Evolutionary conservation across 1,140 invertebrate species (phyloP).

Genomic region (Akabosia matsudoensis): DNA sequence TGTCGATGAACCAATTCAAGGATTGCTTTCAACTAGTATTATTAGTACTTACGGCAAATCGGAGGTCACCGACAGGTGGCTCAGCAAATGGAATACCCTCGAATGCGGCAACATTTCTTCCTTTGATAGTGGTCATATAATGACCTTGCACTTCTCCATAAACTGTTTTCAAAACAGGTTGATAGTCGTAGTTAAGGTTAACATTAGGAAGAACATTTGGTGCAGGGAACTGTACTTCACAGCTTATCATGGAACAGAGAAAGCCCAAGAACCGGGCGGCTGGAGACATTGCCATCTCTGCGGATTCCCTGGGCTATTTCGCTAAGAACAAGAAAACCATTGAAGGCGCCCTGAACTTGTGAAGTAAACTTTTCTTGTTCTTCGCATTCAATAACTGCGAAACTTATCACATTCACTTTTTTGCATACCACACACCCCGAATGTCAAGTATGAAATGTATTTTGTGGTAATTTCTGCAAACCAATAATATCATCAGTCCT

Average conservation of each 20-base stretch:
- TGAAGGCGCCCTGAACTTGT: too few relatives aligned
- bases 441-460: too few relatives aligned
- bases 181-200: conserved; percentile 29
- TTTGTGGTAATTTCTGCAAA: too few relatives aligned
- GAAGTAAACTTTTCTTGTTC: too few relatives aligned
- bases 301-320: not conserved
- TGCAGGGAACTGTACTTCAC: conserved; percentile 29
- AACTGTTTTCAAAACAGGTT: conserved; percentile 26
- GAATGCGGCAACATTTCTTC: conserved; percentile 31
- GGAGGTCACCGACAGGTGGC: conserved; percentile 26
- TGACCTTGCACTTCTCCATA: conserved; percentile 28
- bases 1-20: not conserved
- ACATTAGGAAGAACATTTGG: conserved; percentile 23
- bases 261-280: conserved; percentile 25
- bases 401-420: too few relatives aligned
- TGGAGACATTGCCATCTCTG: conserved; percentile 22
- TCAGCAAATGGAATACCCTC: conserved; percentile 35
- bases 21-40: not conserved
- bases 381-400: too few relatives aligned
- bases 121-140: conserved; percentile 32
- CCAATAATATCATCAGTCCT: too few relatives aligned
- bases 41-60: conserved; percentile 27
- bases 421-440: not conserved
- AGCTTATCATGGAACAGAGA: conserved; percentile 30
- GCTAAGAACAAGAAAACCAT: too few relatives aligned